These are phyloP conservation scores for Anas bernieri DNA, from an alignment of 2,797 vertebrate genomes.

Conservation along the genomic window DNA sequence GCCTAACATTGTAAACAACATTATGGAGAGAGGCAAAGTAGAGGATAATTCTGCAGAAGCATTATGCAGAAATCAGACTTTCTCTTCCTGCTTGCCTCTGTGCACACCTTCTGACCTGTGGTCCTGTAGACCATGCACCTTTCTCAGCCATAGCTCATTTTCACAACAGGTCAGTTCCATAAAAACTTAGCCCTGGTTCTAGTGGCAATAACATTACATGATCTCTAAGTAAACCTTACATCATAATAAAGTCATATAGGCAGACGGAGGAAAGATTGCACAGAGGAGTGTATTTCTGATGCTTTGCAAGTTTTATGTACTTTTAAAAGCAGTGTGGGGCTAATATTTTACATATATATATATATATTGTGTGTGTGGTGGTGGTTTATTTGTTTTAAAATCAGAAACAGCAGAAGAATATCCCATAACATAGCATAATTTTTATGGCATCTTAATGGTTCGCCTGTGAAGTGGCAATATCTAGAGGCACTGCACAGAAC, in stretches of 20 bases:
- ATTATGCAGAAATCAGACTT: neutral
- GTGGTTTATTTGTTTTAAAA: neutral
- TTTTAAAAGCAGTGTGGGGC: neutral
- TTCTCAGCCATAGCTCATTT: neutral
- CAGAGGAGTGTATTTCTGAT: neutral
- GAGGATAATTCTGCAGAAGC: neutral
- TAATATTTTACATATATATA: neutral
- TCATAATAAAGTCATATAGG: neutral
- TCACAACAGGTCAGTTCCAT: neutral
- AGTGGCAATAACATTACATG: neutral
- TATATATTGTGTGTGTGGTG: too few relatives aligned
- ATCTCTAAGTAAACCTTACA: neutral
- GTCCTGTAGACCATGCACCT: neutral
- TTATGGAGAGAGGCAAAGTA: neutral
- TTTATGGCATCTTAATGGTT: neutral
- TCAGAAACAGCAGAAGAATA: neutral
- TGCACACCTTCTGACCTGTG: neutral
- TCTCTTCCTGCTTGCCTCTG: neutral
- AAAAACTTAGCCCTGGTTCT: neutral
- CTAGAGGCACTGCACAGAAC: neutral
- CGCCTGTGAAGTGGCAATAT: accelerated
- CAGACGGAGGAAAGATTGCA: accelerated
- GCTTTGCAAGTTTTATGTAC: neutral
- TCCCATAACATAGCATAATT: neutral
- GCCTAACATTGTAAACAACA: accelerated